phyloP scores from a whole-genome alignment of 2,797 vertebrate genomes.

The Dicrostonyx torquatus region DNA sequence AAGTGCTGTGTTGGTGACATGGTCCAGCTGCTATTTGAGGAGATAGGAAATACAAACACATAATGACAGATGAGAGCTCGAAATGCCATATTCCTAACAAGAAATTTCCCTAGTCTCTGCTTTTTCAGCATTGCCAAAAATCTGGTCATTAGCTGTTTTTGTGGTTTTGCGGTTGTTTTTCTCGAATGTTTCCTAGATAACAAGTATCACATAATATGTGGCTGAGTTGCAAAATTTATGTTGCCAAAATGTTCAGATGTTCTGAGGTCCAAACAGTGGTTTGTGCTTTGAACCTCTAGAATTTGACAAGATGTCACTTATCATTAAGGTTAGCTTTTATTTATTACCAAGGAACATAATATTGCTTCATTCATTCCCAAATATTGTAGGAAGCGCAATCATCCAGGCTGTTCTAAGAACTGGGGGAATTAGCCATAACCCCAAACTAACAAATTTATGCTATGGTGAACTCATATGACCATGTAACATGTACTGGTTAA shows the following conservation, averaged over 20 bases:
- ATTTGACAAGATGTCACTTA: constrained; percentile 44
- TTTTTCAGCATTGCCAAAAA: constrained; percentile 14
- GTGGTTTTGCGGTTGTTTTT: constrained; percentile 13
- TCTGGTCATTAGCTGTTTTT: constrained; percentile 28
- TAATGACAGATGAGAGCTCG: not conserved
- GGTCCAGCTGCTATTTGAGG: constrained; percentile 8
- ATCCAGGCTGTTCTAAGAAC: not conserved
- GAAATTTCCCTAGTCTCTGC: not conserved
- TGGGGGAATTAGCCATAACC: not conserved
- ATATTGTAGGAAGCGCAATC: not conserved
- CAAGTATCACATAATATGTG: constrained; percentile 35
- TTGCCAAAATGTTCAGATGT: constrained; percentile 38
- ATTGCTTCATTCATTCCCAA: constrained; percentile 21
- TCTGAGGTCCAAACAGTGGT: not conserved
- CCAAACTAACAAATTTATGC: not conserved
- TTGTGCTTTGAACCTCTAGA: constrained; percentile 48
- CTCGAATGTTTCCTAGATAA: constrained; percentile 34
- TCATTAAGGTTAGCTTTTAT: constrained; percentile 46
- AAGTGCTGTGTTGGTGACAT: not conserved
- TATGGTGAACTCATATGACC: not conserved
- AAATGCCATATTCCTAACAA: not conserved
- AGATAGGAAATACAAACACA: not conserved
- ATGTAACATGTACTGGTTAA: not conserved
- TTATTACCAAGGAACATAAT: not conserved
- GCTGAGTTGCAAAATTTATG: constrained; percentile 31